Percentiles rank a stretch among this genome's conserved stretches.
phyloP scores from a whole-genome alignment of 2,113 vertebrate genomes.

The Emydura subglobosa region DNA sequence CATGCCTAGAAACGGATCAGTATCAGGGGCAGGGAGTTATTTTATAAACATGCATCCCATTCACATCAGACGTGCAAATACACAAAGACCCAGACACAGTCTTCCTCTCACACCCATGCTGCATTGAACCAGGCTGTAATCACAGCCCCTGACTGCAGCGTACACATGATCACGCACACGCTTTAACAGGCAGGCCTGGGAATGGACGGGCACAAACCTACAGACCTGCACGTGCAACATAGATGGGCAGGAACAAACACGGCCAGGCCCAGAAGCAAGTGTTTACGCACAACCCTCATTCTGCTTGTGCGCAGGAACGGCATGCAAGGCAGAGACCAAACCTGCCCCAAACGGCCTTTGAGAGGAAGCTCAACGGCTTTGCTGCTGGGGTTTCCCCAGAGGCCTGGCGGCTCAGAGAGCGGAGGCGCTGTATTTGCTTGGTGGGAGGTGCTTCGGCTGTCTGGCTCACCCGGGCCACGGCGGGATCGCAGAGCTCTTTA shows the following conservation, averaged over 20 bases:
- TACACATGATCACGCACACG: not conserved
- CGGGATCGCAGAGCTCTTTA: not conserved
- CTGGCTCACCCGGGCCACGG: not conserved
- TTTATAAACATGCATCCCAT: not conserved
- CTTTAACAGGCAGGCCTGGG: fast-evolving
- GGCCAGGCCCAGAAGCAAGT: not conserved
- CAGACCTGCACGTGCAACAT: no score
- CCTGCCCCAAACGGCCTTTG: not conserved
- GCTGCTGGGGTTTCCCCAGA: not conserved
- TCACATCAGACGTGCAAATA: not conserved
- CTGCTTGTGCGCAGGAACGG: not conserved
- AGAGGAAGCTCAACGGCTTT: not conserved
- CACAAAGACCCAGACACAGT: not conserved
- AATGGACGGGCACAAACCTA: fast-evolving
- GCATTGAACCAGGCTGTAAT: not conserved
- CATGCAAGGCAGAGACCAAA: not conserved
- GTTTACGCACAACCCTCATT: not conserved
- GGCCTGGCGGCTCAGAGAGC: not conserved
- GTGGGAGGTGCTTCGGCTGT: not conserved
- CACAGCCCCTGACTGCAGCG: not conserved
- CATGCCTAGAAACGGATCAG: not conserved
- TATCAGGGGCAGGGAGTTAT: not conserved
- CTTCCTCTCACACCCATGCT: not conserved
- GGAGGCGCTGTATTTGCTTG: not conserved
- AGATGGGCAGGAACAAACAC: not conserved